Evolutionary conservation across 2,888 invertebrate genomes (phyloP), one percentile per base, ranked within the genome.

Genomic region (Notodonta dromedarius): DNA sequence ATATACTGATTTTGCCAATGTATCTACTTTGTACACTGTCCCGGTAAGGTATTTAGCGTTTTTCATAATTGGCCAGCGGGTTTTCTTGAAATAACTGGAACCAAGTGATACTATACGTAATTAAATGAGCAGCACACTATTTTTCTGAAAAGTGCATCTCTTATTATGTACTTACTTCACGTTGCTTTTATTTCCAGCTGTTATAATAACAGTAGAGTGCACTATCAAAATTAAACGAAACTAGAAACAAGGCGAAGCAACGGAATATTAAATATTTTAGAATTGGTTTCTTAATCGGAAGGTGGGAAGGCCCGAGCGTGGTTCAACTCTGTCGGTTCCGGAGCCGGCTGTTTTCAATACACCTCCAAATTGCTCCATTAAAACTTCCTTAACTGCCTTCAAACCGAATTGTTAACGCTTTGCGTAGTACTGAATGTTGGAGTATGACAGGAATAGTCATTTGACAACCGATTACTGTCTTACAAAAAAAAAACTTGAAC

Each of bases 281-380:
- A 80, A 79, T 77, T 74, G 77, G 70, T 80, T 78, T 78, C 80
- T 83, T 78, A 82, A 84, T 81, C 78, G 74, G 69, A 67, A 69
- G 71, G 57, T 65, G 66, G 66, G 60, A 63, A 69, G 65, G 64
- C 70, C 70, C 69, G 70, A 67, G 62, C 60, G 55, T 61, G 69
- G 73, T 70, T 71, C 69, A 71, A 67, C 71, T 72, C 71, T 70
- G 67, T 69, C 73, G 78, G 70, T 80, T 78, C 77, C 76, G 69
- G 71, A 74, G 66, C 71, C 77, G 76, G 74, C 80, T 83, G 85
- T 84, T 88, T 86, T 87, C 87, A 87, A 87, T 87, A 86, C 84
- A 86, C 83, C 80, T 83, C 78, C 76, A 85, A 88, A 89, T 87
- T 85, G 86, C 83, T 86, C 86, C 84, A 89, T 89, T 90, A 89